phyloP scores from a whole-genome alignment of 1,140 invertebrate species.

The Lucilia cuprina region DNA sequence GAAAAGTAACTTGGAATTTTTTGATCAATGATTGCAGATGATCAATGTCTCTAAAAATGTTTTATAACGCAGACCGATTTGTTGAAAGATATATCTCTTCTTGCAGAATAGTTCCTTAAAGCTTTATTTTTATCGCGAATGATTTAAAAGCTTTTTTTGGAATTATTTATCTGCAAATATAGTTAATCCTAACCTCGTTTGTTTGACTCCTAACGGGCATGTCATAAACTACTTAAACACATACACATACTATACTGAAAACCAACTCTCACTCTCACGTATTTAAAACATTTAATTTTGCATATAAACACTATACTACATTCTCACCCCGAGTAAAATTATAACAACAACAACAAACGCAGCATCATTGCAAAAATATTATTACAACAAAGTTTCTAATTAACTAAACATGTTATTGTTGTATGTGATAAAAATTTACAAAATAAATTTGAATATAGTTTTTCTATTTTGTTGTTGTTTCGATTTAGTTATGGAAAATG shows the following conservation, averaged over 20 bases:
- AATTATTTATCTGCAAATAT: too few relatives aligned
- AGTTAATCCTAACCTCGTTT: background rate
- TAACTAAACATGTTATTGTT: conserved; percentile 28
- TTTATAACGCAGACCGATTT: too few relatives aligned
- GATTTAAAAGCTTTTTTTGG: too few relatives aligned
- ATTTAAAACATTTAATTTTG: conserved; percentile 7
- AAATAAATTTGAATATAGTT: conserved; percentile 8
- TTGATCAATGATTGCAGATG: too few relatives aligned
- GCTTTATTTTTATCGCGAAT: too few relatives aligned
- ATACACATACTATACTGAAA: background rate
- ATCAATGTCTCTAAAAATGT: too few relatives aligned
- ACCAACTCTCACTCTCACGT: background rate
- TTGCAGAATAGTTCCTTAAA: too few relatives aligned
- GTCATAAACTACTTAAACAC: conserved; percentile 9
- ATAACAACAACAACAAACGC: too few relatives aligned
- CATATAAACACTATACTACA: background rate
- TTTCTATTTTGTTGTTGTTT: background rate
- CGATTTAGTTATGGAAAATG: background rate
- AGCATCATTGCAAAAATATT: conserved; percentile 10
- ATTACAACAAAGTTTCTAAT: conserved; percentile 27
- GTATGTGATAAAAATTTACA: conserved; percentile 26
- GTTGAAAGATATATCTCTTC: too few relatives aligned
- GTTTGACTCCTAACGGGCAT: background rate
- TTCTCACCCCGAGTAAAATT: too few relatives aligned
- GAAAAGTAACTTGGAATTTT: too few relatives aligned